Evolutionary conservation across 2,888 invertebrate species (phyloP), one percentile per base, ranked within the genome.

Genomic region (Torymus auratus): DNA sequence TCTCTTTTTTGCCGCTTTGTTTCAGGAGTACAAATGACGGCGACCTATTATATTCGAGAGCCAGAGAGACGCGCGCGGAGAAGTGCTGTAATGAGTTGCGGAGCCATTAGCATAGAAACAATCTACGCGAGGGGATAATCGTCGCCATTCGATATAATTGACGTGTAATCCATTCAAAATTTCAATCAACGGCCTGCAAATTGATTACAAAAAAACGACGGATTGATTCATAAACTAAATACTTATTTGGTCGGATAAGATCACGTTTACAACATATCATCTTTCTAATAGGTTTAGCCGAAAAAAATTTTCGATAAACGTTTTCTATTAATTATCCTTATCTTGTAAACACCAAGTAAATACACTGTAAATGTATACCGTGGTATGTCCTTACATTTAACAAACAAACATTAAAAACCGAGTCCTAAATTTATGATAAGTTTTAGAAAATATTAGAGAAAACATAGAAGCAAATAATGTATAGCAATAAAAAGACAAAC

Each of bases 81-180:
- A 41, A 41, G 61, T 15, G 56, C 20, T 20, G 58, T 78, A 67
- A 79, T 69, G 73, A 79, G 72, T 62, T 72, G 65, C 60, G 78
- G 58, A 41, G 81, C 76, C 82, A 83, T 83, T 82, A 83, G 81
- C 81, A 80, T 81, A 78, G 53, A 68, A 81, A 75, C 74, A 81
- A 82, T 78, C 81, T 69, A 62, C 17, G 71, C 78, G 58, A 73
- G 15, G 61, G 70, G 61, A 71, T 76, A 74, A 78, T 73, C 65
- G 61, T 81, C 52, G 70, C 73, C 52, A 71, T 82, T 83, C 81
- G 70, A 68, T 65, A 60, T 71, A 78, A 71, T 71, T 70, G 70
- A 78, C 70, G 58, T 23, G 64, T 58, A 53, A 64, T 78, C 17
- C 23, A 64, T 65, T 65, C 71, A 13, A 78, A 65, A 71, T 64